Conservation (phyloP, 2,113 vertebrate genomes). For the Gambusia holbrooki region DNA sequence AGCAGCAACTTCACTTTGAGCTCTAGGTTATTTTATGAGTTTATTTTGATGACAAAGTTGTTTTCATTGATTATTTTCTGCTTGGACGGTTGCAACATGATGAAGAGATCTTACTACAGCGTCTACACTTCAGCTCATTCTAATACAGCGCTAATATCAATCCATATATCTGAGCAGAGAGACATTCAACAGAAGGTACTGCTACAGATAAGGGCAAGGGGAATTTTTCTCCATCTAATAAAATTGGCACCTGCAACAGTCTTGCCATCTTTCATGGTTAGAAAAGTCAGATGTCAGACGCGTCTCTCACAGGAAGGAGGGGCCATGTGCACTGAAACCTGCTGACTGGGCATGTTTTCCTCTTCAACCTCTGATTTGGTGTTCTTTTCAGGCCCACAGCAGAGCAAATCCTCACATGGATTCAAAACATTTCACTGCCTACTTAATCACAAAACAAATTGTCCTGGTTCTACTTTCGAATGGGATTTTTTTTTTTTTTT, state of each 20-base stretch:
- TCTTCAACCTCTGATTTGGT: constrained; percentile 60
- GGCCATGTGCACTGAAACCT: constrained; percentile 48
- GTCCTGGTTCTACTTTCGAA: constrained; percentile 63
- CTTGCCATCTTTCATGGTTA: constrained; percentile 79
- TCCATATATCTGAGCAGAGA: constrained; percentile 19
- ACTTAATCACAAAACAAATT: constrained; percentile 77
- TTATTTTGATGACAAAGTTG: constrained; percentile 8
- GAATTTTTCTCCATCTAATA: constrained; percentile 66
- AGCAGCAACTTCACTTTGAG: constrained; percentile 13
- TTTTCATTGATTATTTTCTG: constrained; percentile 9
- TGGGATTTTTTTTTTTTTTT: constrained; percentile 46
- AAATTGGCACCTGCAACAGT: constrained; percentile 61
- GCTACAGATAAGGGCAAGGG: constrained; percentile 5
- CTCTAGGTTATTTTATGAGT: background rate
- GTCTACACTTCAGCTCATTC: background rate
- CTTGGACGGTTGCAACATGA: constrained; percentile 1
- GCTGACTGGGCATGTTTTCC: constrained; percentile 76
- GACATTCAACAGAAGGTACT: background rate
- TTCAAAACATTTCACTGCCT: constrained; percentile 67
- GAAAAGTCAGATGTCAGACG: constrained; percentile 76
- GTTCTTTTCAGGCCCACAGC: constrained; percentile 56
- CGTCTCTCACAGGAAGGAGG: constrained; percentile 41
- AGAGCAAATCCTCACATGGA: constrained; percentile 59
- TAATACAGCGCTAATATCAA: constrained; percentile 29
- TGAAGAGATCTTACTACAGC: background rate